Percentiles rank a stretch among this genome's conserved stretches.
phyloP scores from a whole-genome alignment of 2,113 vertebrate genomes.

The Ictalurus furcatus region DNA sequence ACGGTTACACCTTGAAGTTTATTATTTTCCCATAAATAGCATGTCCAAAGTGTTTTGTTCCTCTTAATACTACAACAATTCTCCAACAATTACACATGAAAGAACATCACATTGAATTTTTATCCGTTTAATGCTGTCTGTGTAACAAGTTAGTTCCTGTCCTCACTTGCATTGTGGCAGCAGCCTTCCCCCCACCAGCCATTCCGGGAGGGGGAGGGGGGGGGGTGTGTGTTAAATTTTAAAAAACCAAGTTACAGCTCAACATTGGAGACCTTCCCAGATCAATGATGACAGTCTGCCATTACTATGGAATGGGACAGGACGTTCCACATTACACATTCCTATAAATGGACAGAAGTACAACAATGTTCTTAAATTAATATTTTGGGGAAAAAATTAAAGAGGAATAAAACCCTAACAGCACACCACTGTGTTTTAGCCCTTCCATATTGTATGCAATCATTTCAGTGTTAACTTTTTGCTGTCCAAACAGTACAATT shows the following conservation, averaged over 20 bases:
- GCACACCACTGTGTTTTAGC: background rate
- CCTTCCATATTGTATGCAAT: background rate
- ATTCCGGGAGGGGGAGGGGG: too few species aligned
- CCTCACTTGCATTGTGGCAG: background rate
- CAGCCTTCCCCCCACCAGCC: too few species aligned
- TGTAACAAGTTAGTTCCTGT: too few species aligned
- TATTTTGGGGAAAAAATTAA: background rate
- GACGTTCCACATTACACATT: too few species aligned
- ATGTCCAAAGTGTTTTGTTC: background rate
- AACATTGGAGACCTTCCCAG: too few species aligned
- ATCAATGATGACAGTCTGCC: too few species aligned
- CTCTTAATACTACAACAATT: background rate
- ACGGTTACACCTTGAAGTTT: background rate
- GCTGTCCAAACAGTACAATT: background rate
- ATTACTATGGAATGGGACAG: background rate
- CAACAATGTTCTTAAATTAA: background rate
- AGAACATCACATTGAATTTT: background rate
- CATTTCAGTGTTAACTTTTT: background rate
- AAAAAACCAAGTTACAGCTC: too few species aligned
- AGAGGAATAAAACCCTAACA: background rate
- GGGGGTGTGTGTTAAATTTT: too few species aligned
- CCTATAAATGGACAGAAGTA: background rate
- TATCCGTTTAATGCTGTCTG: background rate
- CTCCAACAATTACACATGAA: background rate
- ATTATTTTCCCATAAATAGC: background rate